Evolutionary conservation across 2,888 invertebrate genomes (phyloP), one percentile per base, ranked within the genome.

Genomic region (Cartodere bifasciata): DNA sequence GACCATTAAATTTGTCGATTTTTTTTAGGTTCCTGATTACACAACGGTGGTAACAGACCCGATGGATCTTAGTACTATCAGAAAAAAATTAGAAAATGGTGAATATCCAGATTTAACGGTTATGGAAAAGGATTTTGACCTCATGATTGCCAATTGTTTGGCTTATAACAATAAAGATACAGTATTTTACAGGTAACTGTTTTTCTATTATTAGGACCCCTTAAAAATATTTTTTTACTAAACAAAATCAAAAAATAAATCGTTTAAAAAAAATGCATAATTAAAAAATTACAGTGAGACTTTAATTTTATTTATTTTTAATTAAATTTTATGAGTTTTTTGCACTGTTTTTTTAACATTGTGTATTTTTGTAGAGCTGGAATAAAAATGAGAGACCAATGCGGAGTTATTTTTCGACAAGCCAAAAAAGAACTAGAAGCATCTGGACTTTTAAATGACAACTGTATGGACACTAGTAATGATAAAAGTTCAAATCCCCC

Each of bases 71-170:
- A 75, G 79, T 16, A 87, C 85, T 0, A 97, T 98, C 87, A 70
- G 77, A 38, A 67, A 64, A 38, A 84, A 82, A 58, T 60, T 85
- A 12, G 80, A 82, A 31, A 61, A 63, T 24, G 72, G 72, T 27
- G 59, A 67, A 29, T 88, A 90, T 55, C 60, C 63, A 4, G 72
- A 70, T 29, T 65, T 95, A 22, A 76, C 79, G 37, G 75, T 82
- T 16, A 72, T 97, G 49, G 85, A 90, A 51, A 66, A 67, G 1
- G 97, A 98, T 63, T 95, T 97, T 56, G 75, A 81, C 48, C 68
- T 95, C n/a, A 95, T 98, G 84, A 85, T 95, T 34, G 75, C 76
- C 42, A 98, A 98, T 60, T 98, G 97, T 53, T 68, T 91, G 47
- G 82, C 82, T 0, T 98, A 97, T 57, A 98, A 98, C 57, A 81